A percentile compares a stretch with the other conserved stretches of the same genome.
These are phyloP conservation scores for Ligdia adustata DNA, from an alignment of 2,888 invertebrate species.

Conservation along the genomic window DNA sequence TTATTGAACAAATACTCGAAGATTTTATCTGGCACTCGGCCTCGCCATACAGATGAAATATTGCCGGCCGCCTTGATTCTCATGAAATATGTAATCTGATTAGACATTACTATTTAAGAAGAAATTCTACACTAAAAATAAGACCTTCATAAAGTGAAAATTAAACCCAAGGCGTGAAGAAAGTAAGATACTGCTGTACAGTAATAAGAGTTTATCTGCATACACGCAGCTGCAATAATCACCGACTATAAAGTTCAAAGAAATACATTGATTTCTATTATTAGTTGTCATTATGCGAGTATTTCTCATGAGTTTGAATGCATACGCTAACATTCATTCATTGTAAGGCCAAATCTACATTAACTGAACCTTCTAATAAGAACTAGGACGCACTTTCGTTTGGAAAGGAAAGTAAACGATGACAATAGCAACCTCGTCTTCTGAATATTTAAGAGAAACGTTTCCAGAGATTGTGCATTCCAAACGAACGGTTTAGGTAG, in stretches of 20 bases:
- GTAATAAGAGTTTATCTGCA: not conserved
- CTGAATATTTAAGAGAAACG: conserved; percentile 52
- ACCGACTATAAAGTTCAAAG: conserved; percentile 12
- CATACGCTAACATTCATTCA: conserved; percentile 34
- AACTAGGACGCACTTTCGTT: conserved; percentile 74
- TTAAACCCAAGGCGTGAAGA: conserved; percentile 40
- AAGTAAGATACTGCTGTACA: not conserved
- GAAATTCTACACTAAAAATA: conserved; percentile 42
- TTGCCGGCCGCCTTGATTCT: conserved; percentile 54
- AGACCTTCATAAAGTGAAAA: conserved; percentile 48
- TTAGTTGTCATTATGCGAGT: conserved; percentile 30
- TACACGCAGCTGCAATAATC: conserved; percentile 13
- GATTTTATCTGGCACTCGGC: conserved; percentile 66
- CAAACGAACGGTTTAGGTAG: conserved; percentile 29
- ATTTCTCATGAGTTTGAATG: conserved; percentile 25
- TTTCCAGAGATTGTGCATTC: conserved; percentile 38
- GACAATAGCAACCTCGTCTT: conserved; percentile 55
- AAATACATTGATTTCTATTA: conserved; percentile 28
- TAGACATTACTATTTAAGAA: conserved; percentile 45
- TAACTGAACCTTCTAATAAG: conserved; percentile 56
- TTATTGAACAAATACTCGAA: conserved; percentile 65
- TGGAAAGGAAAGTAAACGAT: conserved; percentile 69
- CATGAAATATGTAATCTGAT: conserved; percentile 69
- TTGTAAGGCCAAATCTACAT: conserved; percentile 59
- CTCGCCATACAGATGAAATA: conserved; percentile 70